Conservation (phyloP, 2,113 vertebrate species). For the Casuarius casuarius region DNA sequence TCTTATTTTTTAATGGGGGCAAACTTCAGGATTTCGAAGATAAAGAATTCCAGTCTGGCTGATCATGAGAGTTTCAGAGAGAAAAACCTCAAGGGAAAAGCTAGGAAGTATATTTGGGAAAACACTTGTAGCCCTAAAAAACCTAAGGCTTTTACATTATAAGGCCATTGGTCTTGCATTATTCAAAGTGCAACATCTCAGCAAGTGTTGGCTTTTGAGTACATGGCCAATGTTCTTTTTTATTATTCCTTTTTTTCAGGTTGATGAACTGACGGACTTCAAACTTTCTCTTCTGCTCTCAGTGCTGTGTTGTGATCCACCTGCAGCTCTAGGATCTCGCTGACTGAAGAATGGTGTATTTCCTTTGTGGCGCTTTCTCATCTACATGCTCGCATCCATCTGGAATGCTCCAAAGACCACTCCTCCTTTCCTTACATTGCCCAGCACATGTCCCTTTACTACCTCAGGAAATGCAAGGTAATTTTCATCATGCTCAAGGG, state of each 20-base stretch:
- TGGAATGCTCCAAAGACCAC: neutral
- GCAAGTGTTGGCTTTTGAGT: neutral
- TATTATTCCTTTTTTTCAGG: neutral
- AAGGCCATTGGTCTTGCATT: neutral
- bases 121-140: neutral
- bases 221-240: neutral
- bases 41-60: neutral
- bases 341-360: neutral
- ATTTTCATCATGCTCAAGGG: neutral
- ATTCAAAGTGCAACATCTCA: neutral
- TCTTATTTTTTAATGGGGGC: neutral
- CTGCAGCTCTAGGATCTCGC: neutral
- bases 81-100: neutral
- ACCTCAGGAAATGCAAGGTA: neutral
- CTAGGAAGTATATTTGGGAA: neutral
- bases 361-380: neutral
- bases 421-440: neutral
- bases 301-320: neutral
- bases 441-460: neutral
- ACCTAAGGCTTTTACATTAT: neutral
- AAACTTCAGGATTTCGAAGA: neutral
- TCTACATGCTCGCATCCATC: neutral
- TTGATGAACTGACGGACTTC: neutral
- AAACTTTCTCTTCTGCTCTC: neutral
- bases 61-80: neutral